Evolutionary conservation across 1,140 invertebrate species (phyloP).

Genomic region (Wasmannia auropunctata): DNA sequence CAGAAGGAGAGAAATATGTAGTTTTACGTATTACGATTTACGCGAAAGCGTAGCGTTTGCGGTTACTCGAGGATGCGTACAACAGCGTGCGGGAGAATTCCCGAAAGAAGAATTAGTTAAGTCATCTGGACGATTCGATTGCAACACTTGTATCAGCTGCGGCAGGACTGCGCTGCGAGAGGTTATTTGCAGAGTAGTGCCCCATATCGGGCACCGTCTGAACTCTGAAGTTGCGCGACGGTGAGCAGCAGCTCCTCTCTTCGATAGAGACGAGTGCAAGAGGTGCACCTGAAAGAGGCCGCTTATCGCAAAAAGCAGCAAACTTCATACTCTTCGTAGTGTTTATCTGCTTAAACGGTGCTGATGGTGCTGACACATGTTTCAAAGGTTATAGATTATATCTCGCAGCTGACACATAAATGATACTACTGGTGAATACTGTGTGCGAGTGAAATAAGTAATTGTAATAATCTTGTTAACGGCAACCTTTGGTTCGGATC

Average conservation of each 20-base stretch:
- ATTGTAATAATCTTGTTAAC: neutral
- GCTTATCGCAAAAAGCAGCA: neutral
- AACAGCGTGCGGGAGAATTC: too few species aligned
- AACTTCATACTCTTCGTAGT: neutral
- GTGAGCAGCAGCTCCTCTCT: neutral
- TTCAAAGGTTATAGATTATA: conserved; percentile 36
- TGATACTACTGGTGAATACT: too few species aligned
- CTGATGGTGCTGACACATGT: neutral
- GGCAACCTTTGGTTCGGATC: neutral
- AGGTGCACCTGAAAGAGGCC: neutral
- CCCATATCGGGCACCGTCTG: conserved; percentile 46
- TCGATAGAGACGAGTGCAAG: neutral
- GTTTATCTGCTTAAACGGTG: too few species aligned
- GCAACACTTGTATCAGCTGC: neutral
- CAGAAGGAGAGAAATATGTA: conserved; percentile 21
- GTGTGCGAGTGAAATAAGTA: neutral
- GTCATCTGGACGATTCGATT: neutral
- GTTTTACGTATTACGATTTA: conserved; percentile 11
- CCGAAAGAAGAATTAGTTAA: neutral
- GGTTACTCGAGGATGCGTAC: neutral
- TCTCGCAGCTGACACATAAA: neutral
- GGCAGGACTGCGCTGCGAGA: conserved; percentile 39
- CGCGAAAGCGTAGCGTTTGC: neutral
- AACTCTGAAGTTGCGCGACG: conserved; percentile 63
- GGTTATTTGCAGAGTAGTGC: conserved; percentile 67